These are phyloP conservation scores for Uria lomvia DNA, from an alignment of 2,113 vertebrate genomes.

Conservation along the genomic window DNA sequence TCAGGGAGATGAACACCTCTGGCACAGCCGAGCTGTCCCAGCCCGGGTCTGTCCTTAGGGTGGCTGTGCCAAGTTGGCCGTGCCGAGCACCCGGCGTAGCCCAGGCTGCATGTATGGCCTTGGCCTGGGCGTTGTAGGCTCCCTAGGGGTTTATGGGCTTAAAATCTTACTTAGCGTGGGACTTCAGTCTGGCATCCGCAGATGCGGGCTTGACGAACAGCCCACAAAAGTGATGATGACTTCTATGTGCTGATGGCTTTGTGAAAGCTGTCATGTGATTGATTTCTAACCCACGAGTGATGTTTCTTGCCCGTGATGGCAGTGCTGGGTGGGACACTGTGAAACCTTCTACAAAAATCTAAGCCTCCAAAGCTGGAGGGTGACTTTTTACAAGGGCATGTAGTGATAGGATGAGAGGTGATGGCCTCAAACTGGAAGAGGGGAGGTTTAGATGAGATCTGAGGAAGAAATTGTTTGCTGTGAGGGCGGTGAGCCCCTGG, in stretches of 20 bases:
- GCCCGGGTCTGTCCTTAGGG: accelerated
- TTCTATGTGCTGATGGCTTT: background rate
- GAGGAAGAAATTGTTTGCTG: background rate
- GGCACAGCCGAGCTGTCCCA: background rate
- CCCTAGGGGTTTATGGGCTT: background rate
- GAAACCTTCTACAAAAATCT: background rate
- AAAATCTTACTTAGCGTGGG: background rate
- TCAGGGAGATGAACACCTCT: background rate
- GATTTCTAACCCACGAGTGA: background rate
- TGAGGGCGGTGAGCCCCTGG: background rate
- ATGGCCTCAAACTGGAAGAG: background rate
- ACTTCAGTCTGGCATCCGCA: background rate
- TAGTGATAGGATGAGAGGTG: background rate
- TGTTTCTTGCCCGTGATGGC: too few relatives aligned
- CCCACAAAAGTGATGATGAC: background rate
- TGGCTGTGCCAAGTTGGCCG: accelerated
- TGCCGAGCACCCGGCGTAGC: accelerated
- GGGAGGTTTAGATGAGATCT: background rate
- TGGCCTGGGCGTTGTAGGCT: background rate
- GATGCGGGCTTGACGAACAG: background rate
- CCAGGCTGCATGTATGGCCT: accelerated
- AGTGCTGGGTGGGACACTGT: accelerated
- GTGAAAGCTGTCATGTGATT: background rate
- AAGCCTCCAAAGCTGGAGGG: background rate
- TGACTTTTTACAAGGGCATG: background rate